Evolutionary conservation across 2,797 vertebrate genomes (phyloP).

Genomic region (Dryobates pubescens): DNA sequence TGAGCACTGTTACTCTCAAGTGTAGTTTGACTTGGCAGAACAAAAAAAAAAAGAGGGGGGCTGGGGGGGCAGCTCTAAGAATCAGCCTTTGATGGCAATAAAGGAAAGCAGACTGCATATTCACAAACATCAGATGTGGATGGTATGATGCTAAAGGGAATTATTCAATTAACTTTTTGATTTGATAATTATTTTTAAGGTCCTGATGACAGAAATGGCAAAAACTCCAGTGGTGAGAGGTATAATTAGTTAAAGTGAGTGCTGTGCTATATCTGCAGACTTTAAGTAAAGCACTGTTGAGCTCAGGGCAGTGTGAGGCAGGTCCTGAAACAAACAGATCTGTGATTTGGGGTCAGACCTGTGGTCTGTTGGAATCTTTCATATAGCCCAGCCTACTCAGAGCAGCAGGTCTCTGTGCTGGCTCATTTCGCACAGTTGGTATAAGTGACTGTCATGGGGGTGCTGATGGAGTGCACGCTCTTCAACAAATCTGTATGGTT

Average conservation of each 20-base stretch:
- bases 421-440: not conserved
- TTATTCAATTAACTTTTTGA: not conserved
- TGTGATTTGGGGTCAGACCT: not conserved
- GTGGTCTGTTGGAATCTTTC: not conserved
- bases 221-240: not conserved
- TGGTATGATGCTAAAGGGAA: not conserved
- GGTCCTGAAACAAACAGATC: not conserved
- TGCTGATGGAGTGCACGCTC: not conserved
- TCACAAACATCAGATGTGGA: not conserved
- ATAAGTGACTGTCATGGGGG: not conserved
- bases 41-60: constrained; percentile 46
- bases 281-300: not conserved
- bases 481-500: not conserved
- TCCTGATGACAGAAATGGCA: not conserved
- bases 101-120: constrained; percentile 14
- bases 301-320: not conserved
- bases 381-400: not conserved
- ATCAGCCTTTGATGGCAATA: constrained; percentile 49
- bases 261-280: not conserved
- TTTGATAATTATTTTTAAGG: constrained; percentile 1
- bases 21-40: constrained; percentile 59
- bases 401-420: not conserved
- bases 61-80: not conserved
- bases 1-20: constrained; percentile 67
- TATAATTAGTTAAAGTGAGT: not conserved